A percentile compares a stretch with the other conserved stretches of the same genome.
Evolutionary conservation across 1,140 invertebrate species (phyloP).

Genomic region (Brevipalpus yothersi): DNA sequence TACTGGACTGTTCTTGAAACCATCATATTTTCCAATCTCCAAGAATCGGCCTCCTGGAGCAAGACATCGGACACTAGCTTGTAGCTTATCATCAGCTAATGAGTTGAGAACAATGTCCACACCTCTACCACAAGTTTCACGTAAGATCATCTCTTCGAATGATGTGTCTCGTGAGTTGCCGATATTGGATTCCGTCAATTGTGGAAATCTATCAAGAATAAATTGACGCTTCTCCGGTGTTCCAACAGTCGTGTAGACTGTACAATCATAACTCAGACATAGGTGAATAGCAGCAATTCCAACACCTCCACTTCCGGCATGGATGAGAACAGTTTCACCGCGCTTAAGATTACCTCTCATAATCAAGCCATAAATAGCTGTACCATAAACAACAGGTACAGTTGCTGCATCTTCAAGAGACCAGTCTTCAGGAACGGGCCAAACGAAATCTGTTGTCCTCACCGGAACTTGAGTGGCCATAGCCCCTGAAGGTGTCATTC

Average conservation of each 20-base stretch:
- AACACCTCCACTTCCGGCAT: not conserved
- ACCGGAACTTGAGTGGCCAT: conserved; percentile 65
- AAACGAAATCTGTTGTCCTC: conserved; percentile 53
- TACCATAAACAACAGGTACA: not conserved
- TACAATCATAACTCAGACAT: not conserved
- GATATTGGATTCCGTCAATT: not conserved
- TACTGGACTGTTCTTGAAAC: conserved; percentile 62
- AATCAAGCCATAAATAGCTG: not conserved
- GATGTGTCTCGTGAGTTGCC: not conserved
- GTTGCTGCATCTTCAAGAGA: not conserved
- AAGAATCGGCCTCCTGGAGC: conserved; percentile 72
- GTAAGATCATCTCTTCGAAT: not conserved
- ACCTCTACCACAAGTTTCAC: not conserved
- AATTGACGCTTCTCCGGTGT: not conserved
- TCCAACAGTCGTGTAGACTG: not conserved
- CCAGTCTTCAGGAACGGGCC: conserved; percentile 27
- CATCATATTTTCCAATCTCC: conserved; percentile 89
- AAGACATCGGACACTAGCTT: conserved; percentile 32
- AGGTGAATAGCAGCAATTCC: not conserved
- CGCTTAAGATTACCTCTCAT: not conserved
- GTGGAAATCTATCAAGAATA: not conserved
- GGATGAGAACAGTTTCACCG: not conserved
- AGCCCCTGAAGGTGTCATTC: conserved; percentile 64
- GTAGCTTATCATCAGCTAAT: not conserved
- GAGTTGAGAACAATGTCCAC: not conserved